Conservation (phyloP, 2,797 vertebrate species). For the Sternotherus odoratus region DNA sequence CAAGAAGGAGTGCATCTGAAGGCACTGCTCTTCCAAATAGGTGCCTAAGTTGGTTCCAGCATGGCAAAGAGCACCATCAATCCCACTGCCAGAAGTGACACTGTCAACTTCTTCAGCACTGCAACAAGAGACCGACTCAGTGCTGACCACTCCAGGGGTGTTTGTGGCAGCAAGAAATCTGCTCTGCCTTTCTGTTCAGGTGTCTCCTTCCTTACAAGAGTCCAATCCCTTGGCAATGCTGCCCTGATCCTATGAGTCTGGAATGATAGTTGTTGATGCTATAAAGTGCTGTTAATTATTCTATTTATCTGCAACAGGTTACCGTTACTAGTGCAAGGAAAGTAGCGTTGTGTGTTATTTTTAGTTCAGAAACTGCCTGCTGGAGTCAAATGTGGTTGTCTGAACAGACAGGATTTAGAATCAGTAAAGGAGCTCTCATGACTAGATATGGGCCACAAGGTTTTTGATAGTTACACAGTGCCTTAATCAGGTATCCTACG, state of each 20-base stretch:
- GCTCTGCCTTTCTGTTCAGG: no score
- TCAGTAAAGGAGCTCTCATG: not conserved
- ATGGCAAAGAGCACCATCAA: no score
- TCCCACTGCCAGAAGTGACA: no score
- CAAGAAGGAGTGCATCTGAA: no score
- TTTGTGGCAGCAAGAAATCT: no score
- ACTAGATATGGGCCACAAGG: not conserved
- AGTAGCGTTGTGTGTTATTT: not conserved
- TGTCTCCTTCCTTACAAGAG: no score
- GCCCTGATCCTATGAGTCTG: not conserved
- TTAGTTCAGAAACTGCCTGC: slow-evolving; percentile 21
- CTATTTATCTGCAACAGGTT: slow-evolving; percentile 28
- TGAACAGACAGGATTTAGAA: slow-evolving; percentile 22
- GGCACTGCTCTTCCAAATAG: no score
- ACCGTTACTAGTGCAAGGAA: slow-evolving; percentile 13
- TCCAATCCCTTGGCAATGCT: no score
- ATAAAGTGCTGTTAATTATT: slow-evolving; percentile 38
- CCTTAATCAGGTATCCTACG: slow-evolving; percentile 25
- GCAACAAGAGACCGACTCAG: no score
- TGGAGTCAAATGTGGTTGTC: slow-evolving; percentile 1
- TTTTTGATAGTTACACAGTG: slow-evolving; percentile 25
- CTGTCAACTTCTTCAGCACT: no score
- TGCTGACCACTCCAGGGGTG: no score
- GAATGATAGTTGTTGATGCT: slow-evolving; percentile 17
- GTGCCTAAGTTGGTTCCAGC: no score